phyloP scores from a whole-genome alignment of 2,888 invertebrate species.

The Seladonia tumulorum region DNA sequence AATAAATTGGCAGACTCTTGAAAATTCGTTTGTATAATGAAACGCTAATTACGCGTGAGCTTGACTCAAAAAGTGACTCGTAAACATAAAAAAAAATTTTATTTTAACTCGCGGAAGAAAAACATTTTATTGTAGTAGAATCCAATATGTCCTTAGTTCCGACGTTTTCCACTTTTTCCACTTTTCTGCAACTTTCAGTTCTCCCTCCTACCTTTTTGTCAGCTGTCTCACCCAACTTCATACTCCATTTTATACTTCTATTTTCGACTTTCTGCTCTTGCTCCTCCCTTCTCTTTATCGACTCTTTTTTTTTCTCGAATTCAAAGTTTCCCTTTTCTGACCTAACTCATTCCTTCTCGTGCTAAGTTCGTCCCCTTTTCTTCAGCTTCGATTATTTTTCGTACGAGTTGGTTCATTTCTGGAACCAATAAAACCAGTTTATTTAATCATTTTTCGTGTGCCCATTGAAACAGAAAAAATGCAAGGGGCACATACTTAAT shows the following conservation, averaged over 20 bases:
- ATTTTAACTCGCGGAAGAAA: neutral
- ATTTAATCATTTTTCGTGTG: neutral
- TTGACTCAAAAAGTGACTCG: neutral
- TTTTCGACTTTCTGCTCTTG: constrained; percentile 12
- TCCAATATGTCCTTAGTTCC: constrained; percentile 10
- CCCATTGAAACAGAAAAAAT: neutral
- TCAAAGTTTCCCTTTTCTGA: neutral
- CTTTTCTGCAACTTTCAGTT: constrained; percentile 36
- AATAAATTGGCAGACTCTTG: neutral
- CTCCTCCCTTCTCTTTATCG: neutral
- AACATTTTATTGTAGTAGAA: neutral
- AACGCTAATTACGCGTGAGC: neutral
- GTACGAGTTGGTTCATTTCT: neutral
- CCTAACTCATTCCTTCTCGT: neutral
- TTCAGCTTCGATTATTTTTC: neutral
- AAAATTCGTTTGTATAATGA: neutral
- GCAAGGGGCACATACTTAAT: neutral
- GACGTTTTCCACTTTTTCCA: constrained; percentile 39
- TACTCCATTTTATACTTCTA: constrained; percentile 12
- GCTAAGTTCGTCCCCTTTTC: neutral
- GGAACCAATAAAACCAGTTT: too few relatives aligned
- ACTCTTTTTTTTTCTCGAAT: neutral
- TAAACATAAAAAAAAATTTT: neutral
- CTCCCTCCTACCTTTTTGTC: constrained; percentile 23
- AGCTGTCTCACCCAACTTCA: constrained; percentile 14